A percentile compares a stretch with the other conserved stretches of the same genome.
phyloP scores from a whole-genome alignment of 2,113 vertebrate species.

The Miniopterus natalensis region DNA sequence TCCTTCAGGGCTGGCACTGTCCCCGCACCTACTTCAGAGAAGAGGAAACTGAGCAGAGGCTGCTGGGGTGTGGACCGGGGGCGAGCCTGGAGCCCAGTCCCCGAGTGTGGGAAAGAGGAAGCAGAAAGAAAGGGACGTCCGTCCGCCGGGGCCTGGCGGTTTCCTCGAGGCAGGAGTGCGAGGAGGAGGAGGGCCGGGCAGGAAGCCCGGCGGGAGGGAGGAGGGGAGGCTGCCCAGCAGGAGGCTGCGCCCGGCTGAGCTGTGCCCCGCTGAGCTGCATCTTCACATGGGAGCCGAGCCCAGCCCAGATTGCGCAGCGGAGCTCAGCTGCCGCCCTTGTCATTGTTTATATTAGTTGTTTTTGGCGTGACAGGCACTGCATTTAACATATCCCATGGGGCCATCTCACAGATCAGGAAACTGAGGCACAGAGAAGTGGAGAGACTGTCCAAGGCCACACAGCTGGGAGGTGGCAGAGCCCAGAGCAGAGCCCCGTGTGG shows the following conservation, averaged over 20 bases:
- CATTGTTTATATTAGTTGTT: not conserved
- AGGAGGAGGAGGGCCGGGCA: conserved; percentile 12
- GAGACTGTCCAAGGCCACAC: not conserved
- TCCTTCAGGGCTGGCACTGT: fast-evolving
- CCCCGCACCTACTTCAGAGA: fast-evolving
- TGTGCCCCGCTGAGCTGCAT: too few relatives aligned
- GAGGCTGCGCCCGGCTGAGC: too few relatives aligned
- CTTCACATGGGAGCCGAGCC: not conserved
- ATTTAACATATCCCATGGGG: fast-evolving
- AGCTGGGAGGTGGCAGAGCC: not conserved
- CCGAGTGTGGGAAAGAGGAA: conserved; percentile 83
- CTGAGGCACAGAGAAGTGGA: not conserved
- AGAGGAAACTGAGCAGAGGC: not conserved
- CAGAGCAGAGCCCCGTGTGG: not conserved
- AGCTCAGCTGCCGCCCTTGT: not conserved
- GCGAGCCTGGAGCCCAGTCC: not conserved
- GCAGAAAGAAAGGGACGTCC: conserved; percentile 72
- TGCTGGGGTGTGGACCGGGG: not conserved
- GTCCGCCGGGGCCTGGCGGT: conserved; percentile 63
- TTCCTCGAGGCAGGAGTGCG: conserved; percentile 71
- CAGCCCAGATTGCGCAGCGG: too few relatives aligned
- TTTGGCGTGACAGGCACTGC: not conserved
- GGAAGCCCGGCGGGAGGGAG: not conserved
- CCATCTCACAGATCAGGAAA: not conserved
- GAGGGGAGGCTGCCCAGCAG: not conserved